Conservation (phyloP, 2,797 vertebrate genomes). For the Pitangus sulphuratus region DNA sequence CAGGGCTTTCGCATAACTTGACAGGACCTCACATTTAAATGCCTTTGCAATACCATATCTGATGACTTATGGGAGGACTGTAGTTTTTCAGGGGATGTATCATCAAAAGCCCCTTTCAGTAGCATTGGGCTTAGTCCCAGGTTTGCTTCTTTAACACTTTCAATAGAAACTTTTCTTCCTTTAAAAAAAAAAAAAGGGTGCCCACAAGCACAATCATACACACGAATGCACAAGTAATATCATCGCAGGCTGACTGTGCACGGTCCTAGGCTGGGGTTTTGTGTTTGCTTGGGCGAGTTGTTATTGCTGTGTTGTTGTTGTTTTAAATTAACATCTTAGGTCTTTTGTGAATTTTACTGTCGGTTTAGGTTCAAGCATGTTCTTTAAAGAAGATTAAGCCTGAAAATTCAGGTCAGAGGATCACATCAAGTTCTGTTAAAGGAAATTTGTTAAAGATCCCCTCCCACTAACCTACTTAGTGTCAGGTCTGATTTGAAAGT, state of each 20-base stretch:
- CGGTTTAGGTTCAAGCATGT: background rate
- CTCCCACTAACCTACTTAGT: constrained; percentile 72
- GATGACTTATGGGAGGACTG: constrained; percentile 74
- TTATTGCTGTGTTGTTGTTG: background rate
- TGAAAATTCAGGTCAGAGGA: constrained; percentile 70
- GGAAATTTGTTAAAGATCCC: constrained; percentile 66
- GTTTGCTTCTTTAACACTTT: constrained; percentile 67
- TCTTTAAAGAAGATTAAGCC: constrained; percentile 58
- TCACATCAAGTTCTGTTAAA: constrained; percentile 68
- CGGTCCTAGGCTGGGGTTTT: background rate
- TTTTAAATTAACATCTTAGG: constrained; percentile 22
- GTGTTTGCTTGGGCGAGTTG: background rate
- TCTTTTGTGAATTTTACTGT: constrained; percentile 22
- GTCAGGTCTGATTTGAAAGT: constrained; percentile 67
- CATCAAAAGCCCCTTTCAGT: constrained; percentile 79
- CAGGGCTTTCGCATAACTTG: constrained; percentile 72
- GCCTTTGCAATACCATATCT: constrained; percentile 73
- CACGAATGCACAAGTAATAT: background rate
- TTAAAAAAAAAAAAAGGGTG: background rate
- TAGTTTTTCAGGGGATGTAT: constrained; percentile 65
- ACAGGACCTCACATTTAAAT: constrained; percentile 80
- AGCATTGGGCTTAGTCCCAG: constrained; percentile 70
- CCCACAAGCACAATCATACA: background rate
- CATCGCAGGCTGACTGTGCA: background rate
- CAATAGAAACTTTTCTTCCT: constrained; percentile 56